Percentiles rank a stretch among this genome's conserved stretches.
These are phyloP conservation scores for Struthidea cinerea DNA, from an alignment of 2,113 vertebrate genomes.

Conservation along the genomic window DNA sequence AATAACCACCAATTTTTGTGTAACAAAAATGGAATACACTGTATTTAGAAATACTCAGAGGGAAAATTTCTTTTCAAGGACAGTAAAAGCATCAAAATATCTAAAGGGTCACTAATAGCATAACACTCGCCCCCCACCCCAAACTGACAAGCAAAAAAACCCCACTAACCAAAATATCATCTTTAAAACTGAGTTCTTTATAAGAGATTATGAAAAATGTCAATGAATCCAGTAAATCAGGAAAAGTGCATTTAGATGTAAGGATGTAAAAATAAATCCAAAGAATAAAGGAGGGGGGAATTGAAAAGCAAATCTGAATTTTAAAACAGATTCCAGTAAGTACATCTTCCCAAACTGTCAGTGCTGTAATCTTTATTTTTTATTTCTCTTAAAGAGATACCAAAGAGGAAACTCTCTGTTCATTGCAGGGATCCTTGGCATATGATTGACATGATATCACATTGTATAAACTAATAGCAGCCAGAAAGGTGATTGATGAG, in stretches of 20 bases:
- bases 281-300: not conserved
- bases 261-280: not conserved
- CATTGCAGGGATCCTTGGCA: not conserved
- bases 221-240: not conserved
- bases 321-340: not conserved
- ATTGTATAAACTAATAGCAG: not conserved
- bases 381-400: not conserved
- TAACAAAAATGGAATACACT: not conserved
- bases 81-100: not conserved
- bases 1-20: not conserved
- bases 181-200: not conserved
- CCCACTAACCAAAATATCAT: not conserved
- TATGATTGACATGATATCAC: not conserved
- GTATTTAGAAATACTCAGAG: not conserved
- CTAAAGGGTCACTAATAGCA: not conserved
- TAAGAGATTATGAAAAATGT: not conserved
- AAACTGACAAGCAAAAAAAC: not conserved
- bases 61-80: not conserved
- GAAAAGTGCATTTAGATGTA: not conserved
- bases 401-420: not conserved
- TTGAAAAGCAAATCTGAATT: not conserved
- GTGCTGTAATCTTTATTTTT: not conserved
- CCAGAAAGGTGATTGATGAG: not conserved
- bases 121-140: fast-evolving
- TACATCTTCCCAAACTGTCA: not conserved